phyloP scores from a whole-genome alignment of 2,888 invertebrate species.

The Cynaeus angustus region DNA sequence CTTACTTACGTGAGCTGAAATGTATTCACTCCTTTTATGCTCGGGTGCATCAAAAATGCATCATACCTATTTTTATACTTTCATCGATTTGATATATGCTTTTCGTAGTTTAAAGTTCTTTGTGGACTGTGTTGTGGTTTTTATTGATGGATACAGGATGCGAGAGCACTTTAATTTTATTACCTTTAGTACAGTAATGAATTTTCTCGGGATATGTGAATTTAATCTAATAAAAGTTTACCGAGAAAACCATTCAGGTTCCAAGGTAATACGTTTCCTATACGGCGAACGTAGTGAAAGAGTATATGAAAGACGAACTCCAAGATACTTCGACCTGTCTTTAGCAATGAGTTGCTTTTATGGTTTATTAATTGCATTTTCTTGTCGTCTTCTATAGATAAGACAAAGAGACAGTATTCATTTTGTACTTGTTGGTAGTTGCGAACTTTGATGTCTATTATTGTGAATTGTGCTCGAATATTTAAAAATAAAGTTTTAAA shows the following conservation, averaged over 20 bases:
- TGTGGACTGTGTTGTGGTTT: background rate
- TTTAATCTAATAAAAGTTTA: background rate
- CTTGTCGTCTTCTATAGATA: too few species aligned
- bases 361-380: too few species aligned
- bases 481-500: constrained; percentile 2
- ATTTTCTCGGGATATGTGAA: background rate
- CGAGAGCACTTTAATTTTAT: background rate
- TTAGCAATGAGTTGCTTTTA: too few species aligned
- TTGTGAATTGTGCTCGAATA: background rate
- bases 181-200: background rate
- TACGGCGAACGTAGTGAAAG: too few species aligned
- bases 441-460: too few species aligned
- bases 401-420: too few species aligned
- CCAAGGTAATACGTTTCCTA: constrained; percentile 1
- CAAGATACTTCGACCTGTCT: too few species aligned
- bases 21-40: constrained; percentile 28
- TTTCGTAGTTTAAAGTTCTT: constrained; percentile 6
- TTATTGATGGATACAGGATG: background rate
- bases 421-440: too few species aligned
- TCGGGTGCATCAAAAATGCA: constrained; percentile 29
- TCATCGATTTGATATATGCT: constrained; percentile 13
- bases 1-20: constrained; percentile 38
- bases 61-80: constrained; percentile 25
- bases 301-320: too few species aligned
- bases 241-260: background rate